Evolutionary conservation across 1,140 invertebrate genomes (phyloP), one percentile per base, ranked within the genome.

Genomic region (Varroa destructor): DNA sequence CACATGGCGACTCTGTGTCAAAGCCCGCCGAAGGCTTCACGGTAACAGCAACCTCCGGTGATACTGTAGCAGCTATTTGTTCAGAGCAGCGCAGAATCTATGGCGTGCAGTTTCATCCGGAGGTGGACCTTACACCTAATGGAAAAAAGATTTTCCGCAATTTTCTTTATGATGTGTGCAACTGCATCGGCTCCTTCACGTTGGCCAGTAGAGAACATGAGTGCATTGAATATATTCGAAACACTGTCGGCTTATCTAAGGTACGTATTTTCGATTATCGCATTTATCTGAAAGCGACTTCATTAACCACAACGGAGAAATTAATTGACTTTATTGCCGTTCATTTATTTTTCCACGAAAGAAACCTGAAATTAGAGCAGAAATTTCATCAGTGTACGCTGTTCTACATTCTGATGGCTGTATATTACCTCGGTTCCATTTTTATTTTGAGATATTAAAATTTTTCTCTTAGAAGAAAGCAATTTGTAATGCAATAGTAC

Each of bases 31-130:
- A 93, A 61, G 84, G 84, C 75, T 92, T 97, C 79, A 86, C 87
- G 77, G 83, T 87, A 42, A 87, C 89, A 73, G 93, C 89, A 56
- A 86, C 86, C 77, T 95, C 91, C 61, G 85, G 87, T 14, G 87
- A 87, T 77, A 86, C 91, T 75, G 84, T 94, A 76, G 88, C 91
- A 40, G 93, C 88, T 55, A 93, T 99, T 78, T 88, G 88, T 71
- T 93, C 92, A 81, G 92, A 97, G 76, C 88, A 91, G 77, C 82
- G 88, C 77, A 86, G 88, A 70, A 84, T 98, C 43, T 99, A 96
- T 79, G 96, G 96, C 40, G 88, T 99, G 61, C 96, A 99, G 82
- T 99, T 99, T 82, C 96, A 99, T 81, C 93, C 93, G 0, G 91
- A 91, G 83, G 93, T 97, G 56, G 94, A 98, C 81, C 84, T 99